Base-by-base conservation (phyloP, 1,140 invertebrate species). In the Cyclina sinensis region DNA sequence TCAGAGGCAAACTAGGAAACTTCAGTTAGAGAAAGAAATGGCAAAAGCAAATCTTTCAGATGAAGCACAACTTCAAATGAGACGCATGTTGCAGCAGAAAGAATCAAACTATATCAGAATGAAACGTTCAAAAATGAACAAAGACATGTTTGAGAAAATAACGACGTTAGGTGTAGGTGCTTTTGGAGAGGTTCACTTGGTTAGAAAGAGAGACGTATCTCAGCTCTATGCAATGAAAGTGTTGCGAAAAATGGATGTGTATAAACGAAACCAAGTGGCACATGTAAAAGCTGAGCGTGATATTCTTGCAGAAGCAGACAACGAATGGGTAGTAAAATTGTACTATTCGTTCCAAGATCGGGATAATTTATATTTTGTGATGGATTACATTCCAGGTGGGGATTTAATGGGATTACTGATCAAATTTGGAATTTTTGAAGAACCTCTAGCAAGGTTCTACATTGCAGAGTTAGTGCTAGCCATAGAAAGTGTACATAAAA, bases 331-430 rank as follows among this genome's bases (percentile, higher is more conserved):
- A 84, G 99, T 99, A 70, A 99, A 99, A 96, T 96, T 99, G 39
- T 99, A 99, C 95, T 99, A 99, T 96, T 99, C 99, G 85, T 99
- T 99, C 97, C 97, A 97, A 93, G 96, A 96, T 95, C 98, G 98
- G 95, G 98, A 99, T 94, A 98, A 99, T 96, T 96, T 99, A 70
- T 99, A 99, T 96, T 99, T 99, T 96, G 98, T 99, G 62, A 99
- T 99, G 99, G 99, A 99, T 96, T 99, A 99, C 95, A 99, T 99
- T 95, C 99, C 99, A 37, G 99, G 99, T 14, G 99, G 99, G n/a
- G 99, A 99, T 97, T 96, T 99, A 68, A 99, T 99, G 99, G 98
- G 98, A 59, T 96, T 99, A 79, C 96, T 99, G 14, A 99, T 99
- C 92, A 99, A 99, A 95, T 90, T 95, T 76, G 96, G 94, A 87